Evolutionary conservation across 37 sponge, comb jelly and placozoan species (phyloP), one percentile per base, ranked within the genome.

Genomic region (Chondrosia reniformis): DNA sequence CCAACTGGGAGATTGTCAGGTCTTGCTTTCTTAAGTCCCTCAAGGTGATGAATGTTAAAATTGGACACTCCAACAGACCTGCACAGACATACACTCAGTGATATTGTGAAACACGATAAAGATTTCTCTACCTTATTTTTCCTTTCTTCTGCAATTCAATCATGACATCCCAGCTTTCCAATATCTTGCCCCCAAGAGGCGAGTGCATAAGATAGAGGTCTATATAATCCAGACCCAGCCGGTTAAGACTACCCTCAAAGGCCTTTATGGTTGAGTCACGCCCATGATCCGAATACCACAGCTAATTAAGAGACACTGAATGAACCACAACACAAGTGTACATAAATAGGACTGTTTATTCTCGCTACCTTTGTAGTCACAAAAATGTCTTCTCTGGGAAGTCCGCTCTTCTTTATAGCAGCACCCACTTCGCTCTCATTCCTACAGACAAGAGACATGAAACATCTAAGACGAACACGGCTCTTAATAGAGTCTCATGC

Each of bases 51-150:
- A 0, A 79, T 44, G 58, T 88, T 88, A 64, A 92, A 92, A 55
- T 88, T 92, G 1, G 93, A 80, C 59, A 92, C 93, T 46, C 93
- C 93, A 45, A 92, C 61, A 0, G 93, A 92, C 75, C 93, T 90
- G 79, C n/a, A n/a, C n/a, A n/a, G n/a, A n/a, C n/a, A n/a, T n/a
- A n/a, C n/a, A n/a, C n/a, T n/a, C n/a, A n/a, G n/a, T n/a, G n/a
- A n/a, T n/a, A n/a, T n/a, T n/a, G n/a, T n/a, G n/a, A n/a, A n/a
- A n/a, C n/a, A n/a, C n/a, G n/a, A n/a, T n/a, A n/a, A n/a, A n/a
- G n/a, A n/a, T n/a, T n/a, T n/a, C n/a, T n/a, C n/a, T n/a, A n/a
- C n/a, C n/a, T n/a, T n/a, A n/a, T n/a, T n/a, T n/a, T 72, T 28
- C 87, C 87, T 76, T 84, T 74, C 43, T 81, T 49, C 78, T 91